Evolutionary conservation across 1,140 invertebrate genomes (phyloP).

Genomic region (Caenorhabditis latens): DNA sequence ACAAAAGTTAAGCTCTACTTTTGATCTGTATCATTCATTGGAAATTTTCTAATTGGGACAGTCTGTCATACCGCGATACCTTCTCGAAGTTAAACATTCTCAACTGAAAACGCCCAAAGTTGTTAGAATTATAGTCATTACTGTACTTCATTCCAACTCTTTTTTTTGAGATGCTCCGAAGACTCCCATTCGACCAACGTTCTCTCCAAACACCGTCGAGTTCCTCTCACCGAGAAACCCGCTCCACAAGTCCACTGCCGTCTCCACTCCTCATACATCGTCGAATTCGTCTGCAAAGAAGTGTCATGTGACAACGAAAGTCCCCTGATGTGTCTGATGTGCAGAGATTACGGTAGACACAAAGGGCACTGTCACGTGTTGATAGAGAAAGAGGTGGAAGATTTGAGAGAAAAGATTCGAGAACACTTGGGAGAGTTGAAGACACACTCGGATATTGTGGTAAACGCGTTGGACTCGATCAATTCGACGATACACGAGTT

Average conservation of each 20-base stretch:
- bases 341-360: conserved; percentile 56
- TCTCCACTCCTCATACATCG: conserved; percentile 29
- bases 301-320: conserved; percentile 23
- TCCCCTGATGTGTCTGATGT: conserved; percentile 56
- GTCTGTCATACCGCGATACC: too few species aligned
- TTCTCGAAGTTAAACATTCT: too few species aligned
- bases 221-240: conserved; percentile 42
- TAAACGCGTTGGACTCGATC: background rate
- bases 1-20: too few species aligned
- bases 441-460: background rate
- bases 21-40: too few species aligned
- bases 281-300: conserved; percentile 55
- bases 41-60: too few species aligned
- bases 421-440: conserved; percentile 15
- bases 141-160: too few species aligned
- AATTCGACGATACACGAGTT: conserved; percentile 8
- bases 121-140: background rate
- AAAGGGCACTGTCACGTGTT: conserved; percentile 41
- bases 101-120: too few species aligned
- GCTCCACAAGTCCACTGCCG: conserved; percentile 9
- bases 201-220: conserved; percentile 32
- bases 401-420: conserved; percentile 36
- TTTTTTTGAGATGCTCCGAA: too few species aligned
- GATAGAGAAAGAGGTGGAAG: conserved; percentile 44
- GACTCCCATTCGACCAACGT: conserved; percentile 38